These are phyloP conservation scores for Temnothorax curvispinosus DNA, from an alignment of 1,140 invertebrate genomes.

Conservation along the genomic window DNA sequence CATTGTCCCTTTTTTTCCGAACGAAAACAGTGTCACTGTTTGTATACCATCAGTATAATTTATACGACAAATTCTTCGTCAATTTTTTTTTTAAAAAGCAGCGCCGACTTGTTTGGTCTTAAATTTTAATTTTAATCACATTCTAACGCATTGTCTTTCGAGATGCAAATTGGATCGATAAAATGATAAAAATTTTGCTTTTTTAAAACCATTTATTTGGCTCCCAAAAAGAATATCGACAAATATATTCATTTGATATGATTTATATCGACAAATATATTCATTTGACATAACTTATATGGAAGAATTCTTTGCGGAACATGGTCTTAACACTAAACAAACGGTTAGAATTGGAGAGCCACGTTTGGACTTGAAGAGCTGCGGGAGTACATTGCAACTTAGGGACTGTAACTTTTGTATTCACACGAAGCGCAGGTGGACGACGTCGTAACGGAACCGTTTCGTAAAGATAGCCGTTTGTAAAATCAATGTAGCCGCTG, in stretches of 20 bases:
- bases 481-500: slow-evolving; percentile 42
- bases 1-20: slow-evolving; percentile 18
- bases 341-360: neutral
- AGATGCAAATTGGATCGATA: neutral
- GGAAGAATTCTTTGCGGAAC: neutral
- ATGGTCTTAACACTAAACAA: neutral
- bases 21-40: neutral
- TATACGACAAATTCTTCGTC: neutral
- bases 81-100: neutral
- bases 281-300: too few species aligned
- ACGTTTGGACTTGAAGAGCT: neutral
- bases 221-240: neutral
- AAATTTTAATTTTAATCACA: neutral
- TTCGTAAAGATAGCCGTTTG: slow-evolving; percentile 3
- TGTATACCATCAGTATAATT: neutral
- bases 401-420: neutral
- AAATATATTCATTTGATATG: neutral
- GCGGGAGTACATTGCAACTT: neutral
- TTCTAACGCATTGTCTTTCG: neutral
- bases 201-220: too few species aligned
- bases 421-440: neutral
- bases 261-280: neutral
- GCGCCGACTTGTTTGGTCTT: neutral
- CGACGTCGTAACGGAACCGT: neutral
- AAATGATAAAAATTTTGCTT: too few species aligned